A percentile compares a stretch with the other conserved stretches of the same genome.
These are phyloP conservation scores for Microtus montanus DNA, from an alignment of 2,113 vertebrate genomes.

Conservation along the genomic window DNA sequence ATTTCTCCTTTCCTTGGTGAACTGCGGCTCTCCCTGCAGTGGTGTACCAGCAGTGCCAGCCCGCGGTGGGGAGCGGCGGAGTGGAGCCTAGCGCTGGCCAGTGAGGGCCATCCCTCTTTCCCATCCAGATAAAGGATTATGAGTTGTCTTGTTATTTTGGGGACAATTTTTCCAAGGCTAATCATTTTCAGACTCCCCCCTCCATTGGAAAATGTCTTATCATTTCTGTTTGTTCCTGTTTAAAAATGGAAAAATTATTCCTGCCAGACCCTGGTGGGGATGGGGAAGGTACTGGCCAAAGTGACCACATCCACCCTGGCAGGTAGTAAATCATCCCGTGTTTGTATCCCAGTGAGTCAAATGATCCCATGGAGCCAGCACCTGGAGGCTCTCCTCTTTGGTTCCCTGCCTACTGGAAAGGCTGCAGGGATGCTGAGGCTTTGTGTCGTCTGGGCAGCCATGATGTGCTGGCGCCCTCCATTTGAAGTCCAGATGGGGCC, in stretches of 20 bases:
- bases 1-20: fast-evolving
- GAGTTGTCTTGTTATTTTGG: conserved; percentile 58
- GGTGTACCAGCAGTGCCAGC: fast-evolving
- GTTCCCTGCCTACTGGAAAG: neutral
- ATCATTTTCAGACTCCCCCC: conserved; percentile 58
- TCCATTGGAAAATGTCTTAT: conserved; percentile 75
- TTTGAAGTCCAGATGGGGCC: neutral
- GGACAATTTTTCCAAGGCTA: conserved; percentile 70
- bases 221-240: conserved; percentile 79
- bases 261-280: conserved; percentile 61
- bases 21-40: fast-evolving
- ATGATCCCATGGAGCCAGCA: neutral
- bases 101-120: neutral
- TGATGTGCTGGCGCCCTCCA: neutral
- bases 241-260: conserved; percentile 78
- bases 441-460: neutral
- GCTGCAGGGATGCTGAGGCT: neutral
- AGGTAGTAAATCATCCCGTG: conserved; percentile 35
- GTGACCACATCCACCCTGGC: conserved; percentile 36
- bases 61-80: neutral
- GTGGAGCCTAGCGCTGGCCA: fast-evolving
- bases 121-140: neutral
- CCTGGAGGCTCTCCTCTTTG: neutral
- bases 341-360: conserved; percentile 46
- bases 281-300: conserved; percentile 59